A percentile compares a stretch with the other conserved stretches of the same genome.
These are phyloP conservation scores for Mareca penelope DNA, from an alignment of 2,797 vertebrate species.

Conservation along the genomic window DNA sequence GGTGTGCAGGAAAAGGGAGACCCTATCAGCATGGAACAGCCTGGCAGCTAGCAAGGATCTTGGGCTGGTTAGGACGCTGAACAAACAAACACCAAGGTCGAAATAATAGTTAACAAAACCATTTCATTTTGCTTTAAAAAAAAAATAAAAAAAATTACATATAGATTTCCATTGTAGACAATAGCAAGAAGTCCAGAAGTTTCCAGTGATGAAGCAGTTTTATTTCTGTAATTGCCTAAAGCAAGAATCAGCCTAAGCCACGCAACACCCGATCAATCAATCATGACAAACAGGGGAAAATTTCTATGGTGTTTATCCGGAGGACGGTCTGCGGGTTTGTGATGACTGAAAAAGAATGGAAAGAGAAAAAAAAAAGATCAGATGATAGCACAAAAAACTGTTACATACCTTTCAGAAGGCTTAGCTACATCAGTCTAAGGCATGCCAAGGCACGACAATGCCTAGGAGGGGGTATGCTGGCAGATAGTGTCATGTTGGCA, in stretches of 20 bases:
- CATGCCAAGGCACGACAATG: not conserved
- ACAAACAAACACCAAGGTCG: not conserved
- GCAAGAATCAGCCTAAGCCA: not conserved
- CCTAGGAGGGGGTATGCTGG: not conserved
- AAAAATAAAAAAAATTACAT: not conserved
- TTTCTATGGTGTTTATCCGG: constrained; percentile 88
- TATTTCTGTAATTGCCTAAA: not conserved
- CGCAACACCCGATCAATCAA: not conserved
- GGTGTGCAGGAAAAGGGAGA: not conserved
- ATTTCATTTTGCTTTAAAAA: not conserved
- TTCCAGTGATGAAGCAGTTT: not conserved
- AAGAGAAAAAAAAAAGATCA: not conserved
- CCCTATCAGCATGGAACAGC: not conserved
- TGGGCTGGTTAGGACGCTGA: not conserved
- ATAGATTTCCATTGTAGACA: not conserved
- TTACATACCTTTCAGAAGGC: not conserved
- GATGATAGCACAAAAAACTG: not conserved
- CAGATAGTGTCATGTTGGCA: not conserved
- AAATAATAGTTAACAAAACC: not conserved
- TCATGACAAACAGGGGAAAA: constrained; percentile 82
- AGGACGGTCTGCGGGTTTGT: constrained; percentile 87
- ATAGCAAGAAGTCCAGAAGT: not conserved
- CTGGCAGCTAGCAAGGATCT: not conserved
- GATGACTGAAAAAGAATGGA: constrained; percentile 76
- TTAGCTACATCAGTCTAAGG: rapidly evolving